Base-by-base conservation (phyloP, 1,140 invertebrate genomes). In the Drosophila cardini region DNA sequence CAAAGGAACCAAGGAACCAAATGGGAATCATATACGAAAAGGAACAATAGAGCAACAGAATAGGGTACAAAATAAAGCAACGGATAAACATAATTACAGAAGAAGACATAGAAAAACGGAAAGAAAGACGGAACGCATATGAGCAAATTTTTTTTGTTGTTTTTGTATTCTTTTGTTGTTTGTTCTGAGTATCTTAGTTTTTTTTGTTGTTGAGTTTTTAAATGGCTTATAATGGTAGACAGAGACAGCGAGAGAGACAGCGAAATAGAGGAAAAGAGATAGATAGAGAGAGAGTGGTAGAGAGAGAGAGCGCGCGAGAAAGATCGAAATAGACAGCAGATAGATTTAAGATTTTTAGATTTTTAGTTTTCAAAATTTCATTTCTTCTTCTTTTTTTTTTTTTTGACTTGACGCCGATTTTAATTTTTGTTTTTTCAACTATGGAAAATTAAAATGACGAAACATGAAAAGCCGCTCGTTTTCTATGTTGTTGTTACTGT, bases 91-190 rank as follows among this genome's bases (percentile, higher is more conserved):
- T 61, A 6, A 16, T 53, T 53, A 32, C 45, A 62, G 60, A 67
- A 84, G 62, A 73, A 80, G 76, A 77, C 60, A 81, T 53, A 73
- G 81, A 81, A 56, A 52, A 74, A 84, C 56, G 32, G 34, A 76
- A 76, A 80, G 72, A 86, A 76, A 86, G 50, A 74, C 68, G 65
- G 43, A 79, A 87, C 76, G 70, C 53, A 57, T 81, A 87, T 87
- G 76, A 84, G 83, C 80, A 83, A 84, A 75, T 78, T 76, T 80
- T 52, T 79, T 70, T 80, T 52, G 74, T 70, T 69, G 62, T 82
- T 71, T 46, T 72, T 78, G 62, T 79, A 83, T 64, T 67, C 67
- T 62, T 76, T 72, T 67, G 40, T 78, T 60, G 16, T 46, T 77
- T 77, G 48, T 78, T 65, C 53, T 73, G 53, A 62, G 62, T 73